phyloP scores from a whole-genome alignment of 2,113 vertebrate species.

The Vimba vimba region DNA sequence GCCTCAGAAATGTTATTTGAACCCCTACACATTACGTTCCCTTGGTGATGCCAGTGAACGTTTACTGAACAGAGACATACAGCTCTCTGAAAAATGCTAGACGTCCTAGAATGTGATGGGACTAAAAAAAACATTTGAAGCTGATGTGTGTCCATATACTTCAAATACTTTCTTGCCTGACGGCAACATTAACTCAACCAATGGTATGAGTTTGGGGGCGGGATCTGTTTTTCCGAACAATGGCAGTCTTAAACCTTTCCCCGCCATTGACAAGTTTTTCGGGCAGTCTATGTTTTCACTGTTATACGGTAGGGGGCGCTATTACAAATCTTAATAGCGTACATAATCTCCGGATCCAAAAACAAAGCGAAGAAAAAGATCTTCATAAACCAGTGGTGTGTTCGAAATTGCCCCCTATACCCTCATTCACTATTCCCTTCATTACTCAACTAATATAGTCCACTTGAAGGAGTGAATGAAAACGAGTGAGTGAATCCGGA shows the following conservation, averaged over 20 bases:
- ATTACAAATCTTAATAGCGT: no score
- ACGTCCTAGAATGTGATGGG: background rate
- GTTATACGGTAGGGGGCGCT: no score
- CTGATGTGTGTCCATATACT: constrained; percentile 3
- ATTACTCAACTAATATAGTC: no score
- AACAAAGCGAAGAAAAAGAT: no score
- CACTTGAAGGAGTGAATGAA: no score
- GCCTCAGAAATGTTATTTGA: constrained; percentile 13
- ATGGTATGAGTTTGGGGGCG: background rate
- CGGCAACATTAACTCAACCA: background rate
- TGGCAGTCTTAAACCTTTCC: background rate
- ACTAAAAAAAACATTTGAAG: background rate
- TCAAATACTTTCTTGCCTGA: background rate
- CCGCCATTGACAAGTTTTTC: no score
- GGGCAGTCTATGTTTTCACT: no score
- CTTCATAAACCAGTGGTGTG: no score
- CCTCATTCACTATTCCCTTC: no score
- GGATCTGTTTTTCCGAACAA: background rate
- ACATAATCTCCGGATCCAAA: no score
- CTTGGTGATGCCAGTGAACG: constrained; percentile 11
- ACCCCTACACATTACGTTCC: background rate
- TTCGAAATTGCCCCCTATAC: no score
- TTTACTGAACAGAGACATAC: constrained; percentile 9
- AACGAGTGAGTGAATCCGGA: no score
- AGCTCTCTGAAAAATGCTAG: background rate